These are phyloP conservation scores for Bombus superbus DNA, from an alignment of 1,140 invertebrate species.

Conservation along the genomic window DNA sequence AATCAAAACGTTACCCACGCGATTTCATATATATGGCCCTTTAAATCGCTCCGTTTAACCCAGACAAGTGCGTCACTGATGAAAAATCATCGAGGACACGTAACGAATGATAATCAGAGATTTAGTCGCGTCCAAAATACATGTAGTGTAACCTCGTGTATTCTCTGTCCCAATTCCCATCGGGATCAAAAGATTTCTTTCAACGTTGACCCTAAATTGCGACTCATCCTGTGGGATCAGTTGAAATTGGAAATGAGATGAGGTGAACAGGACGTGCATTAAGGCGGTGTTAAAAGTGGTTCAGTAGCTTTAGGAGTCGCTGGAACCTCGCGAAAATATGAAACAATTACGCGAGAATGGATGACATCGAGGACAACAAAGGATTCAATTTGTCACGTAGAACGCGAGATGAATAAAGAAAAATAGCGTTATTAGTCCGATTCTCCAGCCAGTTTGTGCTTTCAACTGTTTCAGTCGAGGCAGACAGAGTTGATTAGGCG, in stretches of 20 bases:
- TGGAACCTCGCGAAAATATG: no score
- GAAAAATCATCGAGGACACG: background rate
- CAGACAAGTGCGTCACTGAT: no score
- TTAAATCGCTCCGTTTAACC: background rate
- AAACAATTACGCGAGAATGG: background rate
- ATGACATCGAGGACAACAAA: background rate
- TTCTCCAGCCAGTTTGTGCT: background rate
- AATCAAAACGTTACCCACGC: background rate
- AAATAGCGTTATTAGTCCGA: background rate
- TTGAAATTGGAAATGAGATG: background rate
- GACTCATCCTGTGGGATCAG: background rate
- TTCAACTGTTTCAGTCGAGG: background rate
- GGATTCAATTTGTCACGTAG: constrained; percentile 1
- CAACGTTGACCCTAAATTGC: background rate
- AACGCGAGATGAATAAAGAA: background rate
- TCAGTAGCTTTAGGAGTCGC: background rate
- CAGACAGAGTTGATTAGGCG: no score
- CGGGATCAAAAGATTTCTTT: constrained; percentile 20
- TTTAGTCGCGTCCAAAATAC: background rate
- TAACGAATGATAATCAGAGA: background rate
- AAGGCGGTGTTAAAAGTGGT: background rate
- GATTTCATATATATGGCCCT: background rate
- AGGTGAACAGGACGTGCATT: no score
- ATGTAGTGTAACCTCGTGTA: background rate
- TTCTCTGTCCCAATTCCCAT: background rate